These are phyloP conservation scores for Drosophila erecta DNA, from an alignment of 1,140 invertebrate genomes.

Conservation along the genomic window DNA sequence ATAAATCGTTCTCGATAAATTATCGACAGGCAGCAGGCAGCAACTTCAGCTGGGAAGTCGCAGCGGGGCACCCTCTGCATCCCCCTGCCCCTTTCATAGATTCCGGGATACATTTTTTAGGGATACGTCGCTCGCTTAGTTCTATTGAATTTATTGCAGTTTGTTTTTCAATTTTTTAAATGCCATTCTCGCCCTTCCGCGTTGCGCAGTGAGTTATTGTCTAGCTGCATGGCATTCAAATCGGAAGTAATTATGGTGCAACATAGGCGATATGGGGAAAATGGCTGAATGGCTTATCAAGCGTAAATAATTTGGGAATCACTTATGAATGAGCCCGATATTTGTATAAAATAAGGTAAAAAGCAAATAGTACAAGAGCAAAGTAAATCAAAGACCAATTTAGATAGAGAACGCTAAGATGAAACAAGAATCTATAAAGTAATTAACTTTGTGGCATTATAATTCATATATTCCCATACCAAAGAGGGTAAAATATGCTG, in stretches of 20 bases:
- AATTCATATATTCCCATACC: slow-evolving; percentile 10
- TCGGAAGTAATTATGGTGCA: slow-evolving; percentile 49
- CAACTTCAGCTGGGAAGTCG: slow-evolving; percentile 45
- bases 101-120: slow-evolving; percentile 15
- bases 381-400: too few relatives aligned
- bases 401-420: too few relatives aligned
- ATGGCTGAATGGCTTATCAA: neutral
- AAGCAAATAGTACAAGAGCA: neutral
- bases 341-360: too few relatives aligned
- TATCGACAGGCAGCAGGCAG: slow-evolving; percentile 69
- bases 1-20: slow-evolving; percentile 79
- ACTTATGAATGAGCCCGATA: neutral
- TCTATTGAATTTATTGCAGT: slow-evolving; percentile 74
- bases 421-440: neutral
- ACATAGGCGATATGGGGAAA: neutral
- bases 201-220: slow-evolving; percentile 58
- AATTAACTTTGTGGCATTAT: slow-evolving; percentile 5
- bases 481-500: slow-evolving; percentile 13
- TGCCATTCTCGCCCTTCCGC: slow-evolving; percentile 45
- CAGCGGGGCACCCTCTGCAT: slow-evolving; percentile 53
- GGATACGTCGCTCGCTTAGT: slow-evolving; percentile 32
- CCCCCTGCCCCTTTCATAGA: slow-evolving; percentile 25
- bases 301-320: neutral
- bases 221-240: slow-evolving; percentile 41
- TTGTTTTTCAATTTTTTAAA: slow-evolving; percentile 81